Conservation (phyloP, 1,140 invertebrate species). For the Leptestheria dahalacensis region DNA sequence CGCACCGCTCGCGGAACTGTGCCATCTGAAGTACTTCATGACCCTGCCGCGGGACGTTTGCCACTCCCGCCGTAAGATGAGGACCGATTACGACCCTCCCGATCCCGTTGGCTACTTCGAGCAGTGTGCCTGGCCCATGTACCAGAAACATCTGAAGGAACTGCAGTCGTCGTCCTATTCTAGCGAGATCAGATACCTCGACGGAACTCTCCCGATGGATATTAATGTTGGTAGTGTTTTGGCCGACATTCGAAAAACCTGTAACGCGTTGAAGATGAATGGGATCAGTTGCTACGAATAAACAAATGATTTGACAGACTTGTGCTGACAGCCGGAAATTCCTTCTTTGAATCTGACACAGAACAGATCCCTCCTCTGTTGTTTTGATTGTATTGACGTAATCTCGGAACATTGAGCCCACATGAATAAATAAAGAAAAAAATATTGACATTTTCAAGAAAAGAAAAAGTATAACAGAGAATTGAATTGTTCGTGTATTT, state of each 20-base stretch:
- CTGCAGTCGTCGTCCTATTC: constrained; percentile 18
- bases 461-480: background rate
- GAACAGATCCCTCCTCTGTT: background rate
- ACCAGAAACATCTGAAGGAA: constrained; percentile 30
- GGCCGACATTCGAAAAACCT: background rate
- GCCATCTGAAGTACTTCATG: constrained; percentile 54
- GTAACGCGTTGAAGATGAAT: too few relatives aligned
- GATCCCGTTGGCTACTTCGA: constrained; percentile 67
- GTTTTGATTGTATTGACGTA: background rate
- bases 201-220: background rate
- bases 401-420: background rate
- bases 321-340: background rate
- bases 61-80: constrained; percentile 20
- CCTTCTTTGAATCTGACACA: background rate
- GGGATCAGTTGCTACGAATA: background rate
- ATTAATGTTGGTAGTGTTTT: background rate
- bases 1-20: constrained; percentile 43
- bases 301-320: background rate
- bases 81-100: constrained; percentile 51
- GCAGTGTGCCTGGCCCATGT: constrained; percentile 56
- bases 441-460: background rate
- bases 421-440: too few relatives aligned
- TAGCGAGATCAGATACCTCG: background rate
- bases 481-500: background rate
- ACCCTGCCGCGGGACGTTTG: constrained; percentile 49